These are phyloP conservation scores for Drosophila demipolita DNA, from an alignment of 2,888 invertebrate genomes.

Conservation along the genomic window DNA sequence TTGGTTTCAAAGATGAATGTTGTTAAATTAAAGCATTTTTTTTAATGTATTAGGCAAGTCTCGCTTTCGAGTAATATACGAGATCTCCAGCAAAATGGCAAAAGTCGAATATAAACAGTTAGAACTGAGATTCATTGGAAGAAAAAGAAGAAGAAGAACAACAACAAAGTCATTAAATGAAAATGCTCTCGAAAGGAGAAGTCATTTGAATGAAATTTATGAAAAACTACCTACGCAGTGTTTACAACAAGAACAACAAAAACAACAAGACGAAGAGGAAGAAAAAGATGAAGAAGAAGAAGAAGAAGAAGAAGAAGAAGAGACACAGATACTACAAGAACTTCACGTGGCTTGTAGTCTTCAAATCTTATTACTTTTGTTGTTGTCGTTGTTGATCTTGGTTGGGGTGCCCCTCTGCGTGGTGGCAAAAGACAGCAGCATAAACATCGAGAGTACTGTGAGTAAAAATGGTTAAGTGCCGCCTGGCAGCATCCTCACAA, in stretches of 20 bases:
- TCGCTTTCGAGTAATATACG: too few relatives aligned
- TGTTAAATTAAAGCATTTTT: neutral
- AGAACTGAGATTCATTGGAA: neutral
- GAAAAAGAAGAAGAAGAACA: neutral
- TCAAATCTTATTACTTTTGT: slow-evolving; percentile 5
- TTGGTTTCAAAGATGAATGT: neutral
- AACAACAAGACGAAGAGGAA: slow-evolving; percentile 35
- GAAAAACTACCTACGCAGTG: slow-evolving; percentile 75
- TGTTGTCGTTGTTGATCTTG: slow-evolving; percentile 37
- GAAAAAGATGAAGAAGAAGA: slow-evolving; percentile 31
- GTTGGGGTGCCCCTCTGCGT: slow-evolving; percentile 73
- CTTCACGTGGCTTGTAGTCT: slow-evolving; percentile 59
- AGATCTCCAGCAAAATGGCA: neutral
- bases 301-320: slow-evolving; percentile 31
- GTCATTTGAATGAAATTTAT: slow-evolving; percentile 67
- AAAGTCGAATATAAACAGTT: neutral
- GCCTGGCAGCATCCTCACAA: slow-evolving; percentile 25
- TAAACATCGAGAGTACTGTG: slow-evolving; percentile 10
- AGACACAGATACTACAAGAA: slow-evolving; percentile 22
- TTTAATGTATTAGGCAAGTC: neutral
- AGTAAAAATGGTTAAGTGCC: slow-evolving; percentile 55
- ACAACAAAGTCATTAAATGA: neutral
- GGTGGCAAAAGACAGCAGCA: slow-evolving; percentile 33
- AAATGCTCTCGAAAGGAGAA: slow-evolving; percentile 17
- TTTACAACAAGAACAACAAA: slow-evolving; percentile 42